Evolutionary conservation across 2,888 invertebrate species (phyloP), one percentile per base, ranked within the genome.

Genomic region (Subacronicta megacephala): DNA sequence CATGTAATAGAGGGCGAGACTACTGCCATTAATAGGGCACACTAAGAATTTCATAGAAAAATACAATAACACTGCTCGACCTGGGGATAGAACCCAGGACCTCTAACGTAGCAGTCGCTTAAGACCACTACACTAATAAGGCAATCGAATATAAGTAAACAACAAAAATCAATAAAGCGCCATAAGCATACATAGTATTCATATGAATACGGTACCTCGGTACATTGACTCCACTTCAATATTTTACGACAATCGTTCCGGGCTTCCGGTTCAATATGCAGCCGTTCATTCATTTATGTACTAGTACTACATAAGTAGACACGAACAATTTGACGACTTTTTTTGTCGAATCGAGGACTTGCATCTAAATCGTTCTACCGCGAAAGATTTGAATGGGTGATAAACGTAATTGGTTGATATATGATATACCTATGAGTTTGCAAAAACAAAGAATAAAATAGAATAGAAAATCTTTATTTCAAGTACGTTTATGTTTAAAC

Each of bases 141-240:
- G 9, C 10, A 26, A 9, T 26, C 9, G 2, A 23, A 9, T 23
- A 9, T 23, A 23, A 23, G 13, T 44, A 44, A 42, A 38, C 45
- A 62, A 12, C 23, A 5, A 38, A 65, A 68, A 55, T 58, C 51
- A 69, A 63, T 73, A 69, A n/a, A 13, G 17, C 7, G 13, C 26
- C 23, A 12, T 12, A 13, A 52, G 40, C 55, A 52, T 33, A 62
- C 47, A 54, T 56, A 55, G 57, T 15, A 49, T 58, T 61, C 54
- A 62, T 16, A 47, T 59, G 52, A 42, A 37, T 29, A 53, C 31
- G 23, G 73, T 67, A 54, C 13, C 38, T 69, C 37, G 41, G 77
- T 61, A 55, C 73, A 54, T 69, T 73, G 74, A 74, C 73, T 74
- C 58, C 77, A 66, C 70, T 73, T 71, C 62, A 57, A 73, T 74